Evolutionary conservation across 2,888 invertebrate genomes (phyloP), one percentile per base, ranked within the genome.

Genomic region (Dichetophora obliterata): DNA sequence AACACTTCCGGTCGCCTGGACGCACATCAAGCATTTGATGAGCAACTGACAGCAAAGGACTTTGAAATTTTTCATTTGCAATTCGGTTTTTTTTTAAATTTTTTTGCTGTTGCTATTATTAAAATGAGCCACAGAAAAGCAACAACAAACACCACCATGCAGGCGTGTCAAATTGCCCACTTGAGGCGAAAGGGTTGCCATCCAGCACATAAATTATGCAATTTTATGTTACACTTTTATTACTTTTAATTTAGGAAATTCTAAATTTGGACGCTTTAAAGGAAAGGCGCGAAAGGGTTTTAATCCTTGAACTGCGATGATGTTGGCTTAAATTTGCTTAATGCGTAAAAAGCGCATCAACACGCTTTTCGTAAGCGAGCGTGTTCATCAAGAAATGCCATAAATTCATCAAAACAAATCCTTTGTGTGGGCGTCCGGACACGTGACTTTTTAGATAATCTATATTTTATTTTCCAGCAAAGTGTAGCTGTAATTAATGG

Each of bases 341-440:
- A 74, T 65, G 65, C 52, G 52, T 34, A 19, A 71, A 76, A 76
- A 76, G 75, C 75, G 75, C 70, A 76, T 76, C 70, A 61, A 50
- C 43, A 69, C 54, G 50, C 69, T 54, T 75, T 34, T 37, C 19
- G 31, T 2, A 48, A 48, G 59, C 61, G 19, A 61, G 54, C 34
- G 48, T 69, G 57, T 37, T 75, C 77, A 72, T 79, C 79, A 77
- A 73, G 75, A 70, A 69, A 63, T 77, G 76, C 70, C 75, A 73
- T 77, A 79, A 79, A 76, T 77, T 77, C 77, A 77, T 77, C 79
- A 77, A 76, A 76, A 73, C 65, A 76, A 66, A 79, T 79, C 79
- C 75, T 73, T 76, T 74, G 77, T 77, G 74, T 69, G 70, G 74
- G 66, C 76, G 70, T 74, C 69, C 71, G 77, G 77, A 74, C 79